Evolutionary conservation across 2,113 vertebrate species (phyloP).

Genomic region (Hippopotamus amphibius): DNA sequence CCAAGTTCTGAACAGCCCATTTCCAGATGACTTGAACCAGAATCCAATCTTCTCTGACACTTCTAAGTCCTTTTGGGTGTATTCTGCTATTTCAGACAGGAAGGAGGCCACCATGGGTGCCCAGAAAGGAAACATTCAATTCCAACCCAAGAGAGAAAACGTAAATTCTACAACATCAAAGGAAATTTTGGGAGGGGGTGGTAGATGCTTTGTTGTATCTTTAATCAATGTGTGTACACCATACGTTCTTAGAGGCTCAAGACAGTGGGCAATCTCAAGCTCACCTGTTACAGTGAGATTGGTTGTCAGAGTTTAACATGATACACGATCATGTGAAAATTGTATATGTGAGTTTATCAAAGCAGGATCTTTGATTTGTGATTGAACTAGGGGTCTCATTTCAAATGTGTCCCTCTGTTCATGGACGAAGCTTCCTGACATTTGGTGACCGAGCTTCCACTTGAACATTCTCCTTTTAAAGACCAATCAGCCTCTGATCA

Average conservation of each 20-base stretch:
- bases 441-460: background rate
- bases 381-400: background rate
- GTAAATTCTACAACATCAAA: background rate
- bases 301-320: background rate
- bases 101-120: background rate
- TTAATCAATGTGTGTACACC: background rate
- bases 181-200: background rate
- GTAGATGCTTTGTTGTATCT: background rate
- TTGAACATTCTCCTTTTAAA: background rate
- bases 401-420: too few species aligned
- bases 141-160: background rate
- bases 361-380: background rate
- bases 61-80: background rate
- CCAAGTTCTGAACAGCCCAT: background rate
- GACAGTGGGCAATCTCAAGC: rapidly evolving
- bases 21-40: rapidly evolving
- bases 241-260: background rate
- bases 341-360: background rate
- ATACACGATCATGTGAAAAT: background rate
- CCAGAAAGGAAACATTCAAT: too few species aligned
- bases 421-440: too few species aligned
- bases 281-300: background rate
- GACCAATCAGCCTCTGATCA: background rate
- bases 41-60: background rate
- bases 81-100: rapidly evolving